Base-by-base conservation (phyloP, 2,113 vertebrate genomes). In the Ciconia boyciana region DNA sequence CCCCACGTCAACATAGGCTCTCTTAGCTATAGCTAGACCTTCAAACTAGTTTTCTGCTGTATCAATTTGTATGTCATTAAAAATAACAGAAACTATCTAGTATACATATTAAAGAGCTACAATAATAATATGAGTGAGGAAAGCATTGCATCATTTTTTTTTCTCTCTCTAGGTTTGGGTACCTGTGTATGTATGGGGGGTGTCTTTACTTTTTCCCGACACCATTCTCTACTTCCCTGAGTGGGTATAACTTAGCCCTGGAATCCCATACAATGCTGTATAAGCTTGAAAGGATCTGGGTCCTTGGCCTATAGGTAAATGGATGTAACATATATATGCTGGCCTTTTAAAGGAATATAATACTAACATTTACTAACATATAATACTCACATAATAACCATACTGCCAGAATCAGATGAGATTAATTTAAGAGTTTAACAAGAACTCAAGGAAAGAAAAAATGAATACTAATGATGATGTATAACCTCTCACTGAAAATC, bases 71-170 rank as follows among this genome's bases (percentile, higher is more conserved):
- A 58, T 34, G n/a, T 62, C 43, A 70, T 66, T 75, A 88, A 79
- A 94, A 85, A 41, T 25, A 66, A 36, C 10, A 41, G 24, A 57
- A 18, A 61, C 4, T 24, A 32, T 43, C 25, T 51, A 18, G 12
- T 41, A 24, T 5, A 19, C 3, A 14, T 64, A 44, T 49, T 41
- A 72, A 70, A 81, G 9, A 80, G 3, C 20, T 51, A 25, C 5
- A 82, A 26, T 6, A 75, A 85, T 10, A 70, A 20, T 11, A 55
- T 9, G 7, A 87, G 1, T 11, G 4, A 44, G 5, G 9, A 90
- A 17, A 85, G 24, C 4, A 2, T 9, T 15, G 4, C 1, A 3
- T 15, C 5, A 4, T 5, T 32, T 29, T 28, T 79, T 43, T 16
- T 36, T 24, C 16, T 36, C 16, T 17, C 21, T 71, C 8, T 36